phyloP scores from a whole-genome alignment of 2,113 vertebrate species.

The Hyperopisus bebe region DNA sequence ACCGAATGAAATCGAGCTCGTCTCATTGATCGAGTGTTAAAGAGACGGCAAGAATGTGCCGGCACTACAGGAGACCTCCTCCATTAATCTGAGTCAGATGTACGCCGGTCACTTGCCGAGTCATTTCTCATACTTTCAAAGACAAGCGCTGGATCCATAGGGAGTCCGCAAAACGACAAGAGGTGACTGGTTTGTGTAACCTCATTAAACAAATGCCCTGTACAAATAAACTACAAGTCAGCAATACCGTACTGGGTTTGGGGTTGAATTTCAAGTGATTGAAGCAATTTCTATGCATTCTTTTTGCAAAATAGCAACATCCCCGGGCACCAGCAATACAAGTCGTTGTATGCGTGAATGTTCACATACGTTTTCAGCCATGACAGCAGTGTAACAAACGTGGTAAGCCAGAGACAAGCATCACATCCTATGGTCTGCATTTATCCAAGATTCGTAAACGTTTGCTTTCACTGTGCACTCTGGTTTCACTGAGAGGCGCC shows the following conservation, averaged over 20 bases:
- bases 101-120: slow-evolving; percentile 52
- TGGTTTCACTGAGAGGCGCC: background rate
- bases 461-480: background rate
- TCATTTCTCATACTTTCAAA: slow-evolving; percentile 60
- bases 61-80: slow-evolving; percentile 45
- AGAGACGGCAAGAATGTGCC: slow-evolving; percentile 48
- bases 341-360: slow-evolving; percentile 18
- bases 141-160: slow-evolving; percentile 44
- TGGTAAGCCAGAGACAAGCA: background rate
- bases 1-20: slow-evolving; percentile 49
- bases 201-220: slow-evolving; percentile 53
- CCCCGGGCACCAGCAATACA: background rate
- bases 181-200: slow-evolving; percentile 60
- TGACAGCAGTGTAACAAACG: background rate
- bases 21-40: slow-evolving; percentile 46
- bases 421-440: background rate
- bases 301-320: background rate
- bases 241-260: slow-evolving; percentile 40
- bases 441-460: background rate
- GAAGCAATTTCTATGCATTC: slow-evolving; percentile 31
- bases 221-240: slow-evolving; percentile 54
- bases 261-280: slow-evolving; percentile 45
- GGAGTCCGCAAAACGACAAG: slow-evolving; percentile 52
- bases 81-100: slow-evolving; percentile 64
- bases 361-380: slow-evolving; percentile 31